Evolutionary conservation across 1,140 invertebrate genomes (phyloP), one percentile per base, ranked within the genome.

Genomic region (Brachionus manjavacas): DNA sequence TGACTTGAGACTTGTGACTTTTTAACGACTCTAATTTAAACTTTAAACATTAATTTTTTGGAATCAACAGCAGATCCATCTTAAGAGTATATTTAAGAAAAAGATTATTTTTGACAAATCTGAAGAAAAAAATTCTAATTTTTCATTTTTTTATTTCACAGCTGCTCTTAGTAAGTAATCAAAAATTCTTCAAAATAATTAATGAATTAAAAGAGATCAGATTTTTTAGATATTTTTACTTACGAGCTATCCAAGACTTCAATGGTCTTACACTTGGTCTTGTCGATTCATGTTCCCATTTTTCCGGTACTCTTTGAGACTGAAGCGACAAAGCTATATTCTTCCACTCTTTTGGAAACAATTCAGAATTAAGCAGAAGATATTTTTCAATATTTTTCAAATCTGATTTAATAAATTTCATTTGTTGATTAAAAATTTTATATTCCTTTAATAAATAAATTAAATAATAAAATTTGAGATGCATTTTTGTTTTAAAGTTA

Each of bases 331-430:
- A 16, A 0, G 79, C 79, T 64, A 46, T 81, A 11, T 41, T 28
- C 41, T 68, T 81, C 79, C 79, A 81, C 43, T 81, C 79, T 39
- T 60, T 41, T 31, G 79, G 79, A 25, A 81, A 81, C 12, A 81
- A 25, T 43, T 81, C 16, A 31, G 52, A 46, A 14, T 60, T 60
- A 35, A 81, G 39, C 0, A 64, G 41, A 14, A 81, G 25, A 46
- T n/a, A 81, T 28, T 81, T 81, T 60, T 68, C 52, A 35, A 81
- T 81, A 25, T 41, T 81, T 39, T 64, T 81, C 52, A 81, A 39
- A 64, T 81, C 49, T 11, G 14, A 11, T 2, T 43, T 14, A 64
- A 81, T 25, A 11, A 60, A 25, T 39, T 35, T 60, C 79, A 81
- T 39, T 39, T 81, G 39, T 46, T 41, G 23, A 64, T 60, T 68